These are phyloP conservation scores for Rhincodon typus DNA, from an alignment of 2,797 vertebrate genomes.

Conservation along the genomic window DNA sequence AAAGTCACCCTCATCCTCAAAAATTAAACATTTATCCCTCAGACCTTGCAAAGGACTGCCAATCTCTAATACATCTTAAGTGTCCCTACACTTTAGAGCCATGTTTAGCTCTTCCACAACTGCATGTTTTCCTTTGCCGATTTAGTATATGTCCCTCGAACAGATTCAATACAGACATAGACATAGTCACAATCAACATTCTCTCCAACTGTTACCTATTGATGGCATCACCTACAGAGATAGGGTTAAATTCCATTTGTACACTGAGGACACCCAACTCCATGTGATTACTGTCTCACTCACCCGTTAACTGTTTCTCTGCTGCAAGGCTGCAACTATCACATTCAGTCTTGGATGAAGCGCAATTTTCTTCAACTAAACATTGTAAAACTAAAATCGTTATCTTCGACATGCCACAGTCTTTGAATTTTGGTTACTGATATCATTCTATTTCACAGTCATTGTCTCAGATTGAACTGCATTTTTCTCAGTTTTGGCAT, in stretches of 20 bases:
- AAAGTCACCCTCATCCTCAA: background rate
- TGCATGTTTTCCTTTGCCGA: background rate
- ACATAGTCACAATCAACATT: background rate
- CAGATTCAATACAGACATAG: background rate
- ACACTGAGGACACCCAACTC: background rate
- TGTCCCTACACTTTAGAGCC: background rate
- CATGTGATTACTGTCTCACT: background rate
- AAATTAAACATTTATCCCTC: background rate
- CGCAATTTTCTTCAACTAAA: background rate
- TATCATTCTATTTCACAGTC: background rate
- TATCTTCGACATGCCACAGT: background rate
- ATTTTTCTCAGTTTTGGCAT: background rate
- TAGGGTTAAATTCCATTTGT: background rate
- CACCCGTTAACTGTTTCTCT: background rate
- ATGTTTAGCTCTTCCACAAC: background rate
- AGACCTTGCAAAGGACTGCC: background rate
- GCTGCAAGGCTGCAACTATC: background rate
- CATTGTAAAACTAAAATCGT: background rate
- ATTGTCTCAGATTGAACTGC: background rate
- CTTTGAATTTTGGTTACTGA: background rate
- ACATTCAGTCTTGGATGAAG: background rate
- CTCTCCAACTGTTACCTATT: background rate
- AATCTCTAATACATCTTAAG: background rate
- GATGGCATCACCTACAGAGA: background rate
- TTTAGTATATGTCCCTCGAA: background rate